Base-by-base conservation (phyloP, 2,113 vertebrate species). In the Lipophrys pholis region DNA sequence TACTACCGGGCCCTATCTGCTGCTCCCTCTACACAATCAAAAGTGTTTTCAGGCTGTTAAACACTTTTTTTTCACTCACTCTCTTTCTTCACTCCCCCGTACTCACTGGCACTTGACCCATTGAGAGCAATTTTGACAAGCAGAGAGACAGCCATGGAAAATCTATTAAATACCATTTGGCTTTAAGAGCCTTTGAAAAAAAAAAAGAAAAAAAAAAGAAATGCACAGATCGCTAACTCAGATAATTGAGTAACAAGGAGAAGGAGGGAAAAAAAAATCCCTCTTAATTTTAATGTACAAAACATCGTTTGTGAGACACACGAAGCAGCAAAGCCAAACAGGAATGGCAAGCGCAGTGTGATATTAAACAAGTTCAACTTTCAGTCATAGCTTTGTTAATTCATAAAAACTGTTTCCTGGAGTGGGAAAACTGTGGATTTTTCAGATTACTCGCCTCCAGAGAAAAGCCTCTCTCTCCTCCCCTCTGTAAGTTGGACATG, bases 41-140 rank as follows among this genome's bases (percentile, higher is more conserved):
- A 93, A 90, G 90, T 90, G 83, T 91, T 93, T 92, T 93, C 76
- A 81, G 90, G 75, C 87, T 58, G 76, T 90, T 92, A 90, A 93
- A 90, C 85, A 82, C 56, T 79, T 87, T 84, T 70, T 78, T 78
- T 57, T 64, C 62, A 70, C 69, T 59, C 45, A 6, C 56, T 45
- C 62, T 77, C 74, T 73, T 58, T 69, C 69, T 30, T 75, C 49
- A 58, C 69, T 70, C 43, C 21, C 76, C 41, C 52, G 57, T 65
- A 73, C 58, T 80, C 81, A 81, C 78, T 94, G 89, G 91, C 91
- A 89, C 89, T 87, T 81, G 82, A 92, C 87, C 87, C 89, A 85
- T 60, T 78, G 52, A 89, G 82, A 87, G 85, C 87, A 87, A 89
- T 91, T 94, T 92, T 87, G 91, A 90, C 84, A 74, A 88, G 85